A percentile compares a stretch with the other conserved stretches of the same genome.
These are phyloP conservation scores for Turritopsis rubra DNA, from an alignment of 30 jellyfish, hydroid and myxozoan species.

Conservation along the genomic window DNA sequence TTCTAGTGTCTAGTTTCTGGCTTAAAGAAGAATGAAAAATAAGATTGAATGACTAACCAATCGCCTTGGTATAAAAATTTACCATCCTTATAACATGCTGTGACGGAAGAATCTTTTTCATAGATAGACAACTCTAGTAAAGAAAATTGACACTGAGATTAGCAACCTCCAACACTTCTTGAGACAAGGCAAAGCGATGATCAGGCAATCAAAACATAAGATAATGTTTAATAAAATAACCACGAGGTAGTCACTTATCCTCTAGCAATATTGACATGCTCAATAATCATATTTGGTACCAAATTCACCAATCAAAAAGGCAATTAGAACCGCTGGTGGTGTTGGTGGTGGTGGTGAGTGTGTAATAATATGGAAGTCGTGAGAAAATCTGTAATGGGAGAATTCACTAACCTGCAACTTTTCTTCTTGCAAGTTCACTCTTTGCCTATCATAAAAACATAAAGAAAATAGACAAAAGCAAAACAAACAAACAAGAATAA, in stretches of 20 bases:
- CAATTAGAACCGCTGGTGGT: too few relatives aligned
- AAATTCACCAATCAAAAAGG: too few relatives aligned
- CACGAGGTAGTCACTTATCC: too few relatives aligned
- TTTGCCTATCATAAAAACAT: slow-evolving; percentile 63
- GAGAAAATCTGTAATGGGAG: too few relatives aligned
- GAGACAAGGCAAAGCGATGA: too few relatives aligned
- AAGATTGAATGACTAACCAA: slow-evolving; percentile 44
- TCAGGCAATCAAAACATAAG: too few relatives aligned
- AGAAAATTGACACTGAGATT: background rate
- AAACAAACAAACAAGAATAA: background rate
- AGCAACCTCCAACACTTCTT: background rate
- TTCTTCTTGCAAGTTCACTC: slow-evolving; percentile 93
- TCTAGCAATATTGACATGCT: too few relatives aligned
- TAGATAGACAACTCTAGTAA: slow-evolving; percentile 9
- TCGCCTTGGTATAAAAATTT: slow-evolving; percentile 89
- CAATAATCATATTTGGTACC: too few relatives aligned
- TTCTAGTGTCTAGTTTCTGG: background rate
- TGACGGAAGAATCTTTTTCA: slow-evolving; percentile 72
- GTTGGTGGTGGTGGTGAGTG: too few relatives aligned
- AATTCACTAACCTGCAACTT: slow-evolving; percentile 81
- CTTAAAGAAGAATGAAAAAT: too few relatives aligned
- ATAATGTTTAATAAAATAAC: too few relatives aligned
- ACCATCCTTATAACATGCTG: slow-evolving; percentile 94
- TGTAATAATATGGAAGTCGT: too few relatives aligned
- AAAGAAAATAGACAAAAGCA: background rate